phyloP scores from a whole-genome alignment of 2,797 vertebrate species.

The Dallia pectoralis region DNA sequence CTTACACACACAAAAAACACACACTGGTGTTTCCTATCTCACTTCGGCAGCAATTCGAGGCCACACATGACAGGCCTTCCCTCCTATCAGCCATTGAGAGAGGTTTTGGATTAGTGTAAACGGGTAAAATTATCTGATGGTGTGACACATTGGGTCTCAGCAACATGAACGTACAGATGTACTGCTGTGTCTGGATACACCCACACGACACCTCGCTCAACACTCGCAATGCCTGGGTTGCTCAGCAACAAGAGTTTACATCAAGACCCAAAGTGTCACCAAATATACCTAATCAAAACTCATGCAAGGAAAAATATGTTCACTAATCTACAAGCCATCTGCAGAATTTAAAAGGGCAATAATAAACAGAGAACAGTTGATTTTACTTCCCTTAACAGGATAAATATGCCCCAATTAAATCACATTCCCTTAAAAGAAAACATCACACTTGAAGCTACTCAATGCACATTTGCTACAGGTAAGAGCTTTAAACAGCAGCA shows the following conservation, averaged over 20 bases:
- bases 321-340: background rate
- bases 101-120: background rate
- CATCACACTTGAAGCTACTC: background rate
- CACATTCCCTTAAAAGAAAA: background rate
- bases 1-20: background rate
- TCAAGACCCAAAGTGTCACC: background rate
- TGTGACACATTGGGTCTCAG: background rate
- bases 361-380: background rate
- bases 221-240: background rate
- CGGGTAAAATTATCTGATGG: background rate
- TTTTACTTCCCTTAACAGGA: background rate
- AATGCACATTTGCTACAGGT: background rate
- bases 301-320: background rate
- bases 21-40: background rate
- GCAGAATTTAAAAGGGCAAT: background rate
- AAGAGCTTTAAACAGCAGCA: background rate
- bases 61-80: background rate
- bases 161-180: background rate
- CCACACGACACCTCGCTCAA: background rate
- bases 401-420: background rate
- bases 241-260: background rate
- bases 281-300: background rate
- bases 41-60: no score
- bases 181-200: background rate
- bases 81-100: background rate